These are phyloP conservation scores for Porites lutea DNA, from an alignment of 64 coral and sea anemone species.

Conservation along the genomic window DNA sequence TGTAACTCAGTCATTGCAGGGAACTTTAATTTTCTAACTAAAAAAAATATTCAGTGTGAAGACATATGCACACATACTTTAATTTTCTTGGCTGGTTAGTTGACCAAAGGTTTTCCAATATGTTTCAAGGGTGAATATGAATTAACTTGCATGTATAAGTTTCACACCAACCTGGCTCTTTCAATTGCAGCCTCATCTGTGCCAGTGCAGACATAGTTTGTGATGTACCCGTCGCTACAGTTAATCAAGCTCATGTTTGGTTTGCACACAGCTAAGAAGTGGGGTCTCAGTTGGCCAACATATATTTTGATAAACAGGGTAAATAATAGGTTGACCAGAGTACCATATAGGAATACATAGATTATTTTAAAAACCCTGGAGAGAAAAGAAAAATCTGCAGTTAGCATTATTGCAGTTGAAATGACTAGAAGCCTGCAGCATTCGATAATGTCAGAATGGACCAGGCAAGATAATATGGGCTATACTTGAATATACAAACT, in stretches of 20 bases:
- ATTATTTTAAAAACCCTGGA: conserved; percentile 27
- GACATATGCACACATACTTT: too few relatives aligned
- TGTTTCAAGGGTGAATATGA: too few relatives aligned
- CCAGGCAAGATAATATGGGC: too few relatives aligned
- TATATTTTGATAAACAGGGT: conserved; percentile 22
- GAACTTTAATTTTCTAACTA: too few relatives aligned
- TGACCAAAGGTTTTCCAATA: too few relatives aligned
- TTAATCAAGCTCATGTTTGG: conserved; percentile 61
- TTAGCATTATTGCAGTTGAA: not conserved
- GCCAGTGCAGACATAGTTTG: conserved; percentile 63
- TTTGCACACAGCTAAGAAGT: conserved; percentile 67
- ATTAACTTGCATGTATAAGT: too few relatives aligned
- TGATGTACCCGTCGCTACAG: conserved; percentile 55
- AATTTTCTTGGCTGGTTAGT: too few relatives aligned
- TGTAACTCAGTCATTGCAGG: too few relatives aligned
- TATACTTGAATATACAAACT: too few relatives aligned
- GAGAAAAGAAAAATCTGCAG: not conserved
- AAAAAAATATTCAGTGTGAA: too few relatives aligned
- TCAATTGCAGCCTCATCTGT: conserved; percentile 21
- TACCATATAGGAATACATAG: conserved; percentile 19
- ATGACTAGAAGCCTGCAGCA: too few relatives aligned
- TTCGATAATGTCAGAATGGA: too few relatives aligned
- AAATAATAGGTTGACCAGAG: conserved; percentile 19
- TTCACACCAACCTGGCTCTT: conserved; percentile 42
- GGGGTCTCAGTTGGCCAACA: conserved; percentile 40